Evolutionary conservation across 1,140 invertebrate genomes (phyloP).

Genomic region (Platorchestia sp.): DNA sequence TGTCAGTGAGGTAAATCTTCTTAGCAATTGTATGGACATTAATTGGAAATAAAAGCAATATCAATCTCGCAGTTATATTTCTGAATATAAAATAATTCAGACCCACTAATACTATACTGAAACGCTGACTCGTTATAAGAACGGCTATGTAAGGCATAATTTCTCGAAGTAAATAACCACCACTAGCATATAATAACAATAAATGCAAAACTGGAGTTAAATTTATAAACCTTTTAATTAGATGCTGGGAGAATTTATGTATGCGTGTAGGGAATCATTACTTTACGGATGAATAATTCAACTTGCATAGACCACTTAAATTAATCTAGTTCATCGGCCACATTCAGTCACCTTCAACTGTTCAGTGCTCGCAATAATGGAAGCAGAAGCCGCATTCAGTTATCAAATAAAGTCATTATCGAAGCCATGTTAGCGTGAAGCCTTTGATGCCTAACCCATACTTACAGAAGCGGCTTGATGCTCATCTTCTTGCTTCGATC

Average conservation of each 20-base stretch:
- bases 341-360: background rate
- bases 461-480: conserved; percentile 1
- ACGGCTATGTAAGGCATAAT: background rate
- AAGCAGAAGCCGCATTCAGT: background rate
- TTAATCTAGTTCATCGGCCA: background rate
- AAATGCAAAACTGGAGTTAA: background rate
- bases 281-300: background rate
- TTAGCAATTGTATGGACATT: background rate
- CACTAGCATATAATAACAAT: background rate
- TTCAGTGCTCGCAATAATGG: background rate
- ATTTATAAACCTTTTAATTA: background rate
- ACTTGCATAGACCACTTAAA: background rate
- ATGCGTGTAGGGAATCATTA: background rate
- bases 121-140: background rate
- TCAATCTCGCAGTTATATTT: background rate
- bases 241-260: background rate
- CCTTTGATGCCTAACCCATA: background rate
- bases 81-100: background rate
- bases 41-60: background rate
- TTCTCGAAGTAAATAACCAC: background rate
- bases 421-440: conserved; percentile 22
- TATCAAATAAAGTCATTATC: conserved; percentile 42
- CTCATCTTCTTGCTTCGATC: conserved; percentile 16
- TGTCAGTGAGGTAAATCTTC: background rate
- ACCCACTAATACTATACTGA: background rate